phyloP scores from a whole-genome alignment of 2,797 vertebrate species.

The Smutsia gigantea region DNA sequence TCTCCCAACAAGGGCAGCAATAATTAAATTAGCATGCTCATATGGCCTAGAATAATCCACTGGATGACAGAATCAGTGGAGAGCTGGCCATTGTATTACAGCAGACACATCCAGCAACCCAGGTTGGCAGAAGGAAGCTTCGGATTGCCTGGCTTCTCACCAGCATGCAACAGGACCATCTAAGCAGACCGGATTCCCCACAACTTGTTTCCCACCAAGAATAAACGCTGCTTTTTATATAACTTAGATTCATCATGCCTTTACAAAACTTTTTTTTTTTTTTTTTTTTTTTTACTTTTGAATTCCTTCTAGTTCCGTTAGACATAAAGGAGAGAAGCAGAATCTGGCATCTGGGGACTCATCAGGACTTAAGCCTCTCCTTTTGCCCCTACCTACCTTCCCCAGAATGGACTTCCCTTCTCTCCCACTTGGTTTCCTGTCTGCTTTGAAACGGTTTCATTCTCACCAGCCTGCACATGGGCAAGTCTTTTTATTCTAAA shows the following conservation, averaged over 20 bases:
- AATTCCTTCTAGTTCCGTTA: conserved; percentile 1
- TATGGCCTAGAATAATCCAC: not conserved
- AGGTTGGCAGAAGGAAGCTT: not conserved
- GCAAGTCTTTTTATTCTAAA: not conserved
- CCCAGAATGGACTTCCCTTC: not conserved
- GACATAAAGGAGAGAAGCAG: not conserved
- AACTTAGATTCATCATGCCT: not conserved
- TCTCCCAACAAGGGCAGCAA: not conserved
- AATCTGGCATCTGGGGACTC: not conserved
- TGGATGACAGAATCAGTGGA: not conserved
- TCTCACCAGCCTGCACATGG: not conserved
- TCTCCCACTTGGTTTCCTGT: not conserved
- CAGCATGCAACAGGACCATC: not conserved
- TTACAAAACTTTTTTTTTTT: not conserved
- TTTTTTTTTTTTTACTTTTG: not conserved
- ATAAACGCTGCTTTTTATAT: not conserved
- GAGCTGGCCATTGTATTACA: not conserved
- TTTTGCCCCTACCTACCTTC: not conserved
- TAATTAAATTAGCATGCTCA: conserved; percentile 65
- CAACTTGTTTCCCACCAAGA: not conserved
- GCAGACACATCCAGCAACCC: not conserved
- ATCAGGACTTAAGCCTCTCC: not conserved
- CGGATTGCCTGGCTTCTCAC: not conserved
- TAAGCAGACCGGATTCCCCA: not conserved
- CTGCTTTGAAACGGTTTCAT: not conserved